Evolutionary conservation across 2,113 vertebrate species (phyloP).

Genomic region (Rhinopomastus cyanomelas): DNA sequence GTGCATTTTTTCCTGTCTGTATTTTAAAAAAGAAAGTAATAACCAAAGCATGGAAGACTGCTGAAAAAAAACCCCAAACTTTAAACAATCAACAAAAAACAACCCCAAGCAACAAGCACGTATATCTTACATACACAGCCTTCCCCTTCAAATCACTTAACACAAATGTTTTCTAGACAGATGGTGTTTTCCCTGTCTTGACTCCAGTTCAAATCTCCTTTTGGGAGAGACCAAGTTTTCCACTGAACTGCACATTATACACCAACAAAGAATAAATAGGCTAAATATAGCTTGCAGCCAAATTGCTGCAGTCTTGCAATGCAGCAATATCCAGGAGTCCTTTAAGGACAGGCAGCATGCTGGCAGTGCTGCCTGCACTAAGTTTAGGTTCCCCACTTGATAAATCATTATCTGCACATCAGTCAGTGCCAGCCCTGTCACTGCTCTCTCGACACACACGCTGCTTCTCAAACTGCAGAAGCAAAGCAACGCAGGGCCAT

Average conservation of each 20-base stretch:
- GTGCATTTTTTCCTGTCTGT: background rate
- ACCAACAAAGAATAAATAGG: constrained; percentile 68
- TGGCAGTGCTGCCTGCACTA: background rate
- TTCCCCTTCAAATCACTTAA: constrained; percentile 10
- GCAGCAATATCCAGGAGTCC: constrained; percentile 14
- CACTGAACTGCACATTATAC: constrained; percentile 59
- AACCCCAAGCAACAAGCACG: background rate
- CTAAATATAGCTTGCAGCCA: constrained; percentile 62
- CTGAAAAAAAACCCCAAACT: background rate
- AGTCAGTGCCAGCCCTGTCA: background rate
- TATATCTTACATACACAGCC: background rate
- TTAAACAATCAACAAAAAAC: background rate
- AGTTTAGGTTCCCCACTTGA: background rate
- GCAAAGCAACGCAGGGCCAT: background rate
- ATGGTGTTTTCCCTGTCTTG: constrained; percentile 67
- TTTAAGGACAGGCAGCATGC: constrained; percentile 51
- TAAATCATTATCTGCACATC: background rate
- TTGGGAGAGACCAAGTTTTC: constrained; percentile 61
- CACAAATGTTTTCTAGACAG: constrained; percentile 52
- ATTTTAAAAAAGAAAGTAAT: background rate
- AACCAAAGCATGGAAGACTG: background rate
- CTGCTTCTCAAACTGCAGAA: background rate
- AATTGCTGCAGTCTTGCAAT: constrained; percentile 38
- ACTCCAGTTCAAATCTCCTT: constrained; percentile 57
- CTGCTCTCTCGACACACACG: background rate